Conservation (phyloP, 2,113 vertebrate species). For the Lanius ludovicianus region DNA sequence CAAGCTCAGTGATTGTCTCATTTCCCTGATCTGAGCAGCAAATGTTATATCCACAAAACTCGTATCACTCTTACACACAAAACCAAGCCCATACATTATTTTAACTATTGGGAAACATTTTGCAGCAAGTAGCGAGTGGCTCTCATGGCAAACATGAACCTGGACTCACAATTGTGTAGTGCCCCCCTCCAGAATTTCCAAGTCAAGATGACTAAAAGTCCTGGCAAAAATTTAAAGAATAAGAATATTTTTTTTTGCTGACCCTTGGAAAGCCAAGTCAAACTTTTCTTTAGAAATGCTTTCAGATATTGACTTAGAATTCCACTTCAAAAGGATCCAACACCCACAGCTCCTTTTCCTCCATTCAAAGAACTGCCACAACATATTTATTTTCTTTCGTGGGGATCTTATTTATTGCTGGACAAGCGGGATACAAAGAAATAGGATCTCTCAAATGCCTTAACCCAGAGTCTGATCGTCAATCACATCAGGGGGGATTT, state of each 20-base stretch:
- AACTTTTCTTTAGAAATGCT: background rate
- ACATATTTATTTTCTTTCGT: slow-evolving; percentile 1
- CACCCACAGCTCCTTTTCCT: background rate
- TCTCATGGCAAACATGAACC: background rate
- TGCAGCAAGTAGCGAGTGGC: background rate
- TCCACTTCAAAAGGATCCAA: background rate
- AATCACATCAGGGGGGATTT: background rate
- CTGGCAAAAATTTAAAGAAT: background rate
- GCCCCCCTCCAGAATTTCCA: background rate
- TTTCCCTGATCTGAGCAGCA: background rate
- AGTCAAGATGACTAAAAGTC: background rate
- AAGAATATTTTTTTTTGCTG: background rate
- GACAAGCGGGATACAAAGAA: background rate
- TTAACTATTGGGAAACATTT: background rate
- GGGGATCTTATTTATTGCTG: background rate
- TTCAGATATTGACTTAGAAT: background rate
- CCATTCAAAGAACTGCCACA: background rate
- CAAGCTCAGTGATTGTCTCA: background rate
- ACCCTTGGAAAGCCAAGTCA: background rate
- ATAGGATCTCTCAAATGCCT: background rate
- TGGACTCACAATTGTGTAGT: background rate
- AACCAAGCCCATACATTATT: background rate
- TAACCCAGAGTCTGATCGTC: background rate
- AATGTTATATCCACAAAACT: background rate
- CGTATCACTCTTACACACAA: background rate